Evolutionary conservation across 2,113 vertebrate species (phyloP).

Genomic region (Ictalurus punctatus): DNA sequence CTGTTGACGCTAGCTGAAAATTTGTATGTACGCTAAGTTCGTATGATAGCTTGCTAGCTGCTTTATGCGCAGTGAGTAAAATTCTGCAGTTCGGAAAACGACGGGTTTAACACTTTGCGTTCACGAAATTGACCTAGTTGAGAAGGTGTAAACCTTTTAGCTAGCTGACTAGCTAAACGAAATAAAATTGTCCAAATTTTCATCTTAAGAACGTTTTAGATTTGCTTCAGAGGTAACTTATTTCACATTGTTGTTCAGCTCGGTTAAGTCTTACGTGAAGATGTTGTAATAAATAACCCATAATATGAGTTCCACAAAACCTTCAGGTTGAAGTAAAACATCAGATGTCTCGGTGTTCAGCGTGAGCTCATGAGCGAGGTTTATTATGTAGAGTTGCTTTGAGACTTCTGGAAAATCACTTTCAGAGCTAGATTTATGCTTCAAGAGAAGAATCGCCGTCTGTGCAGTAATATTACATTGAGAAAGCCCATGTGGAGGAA

Average conservation of each 20-base stretch:
- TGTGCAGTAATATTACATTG: conserved; percentile 50
- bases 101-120: neutral
- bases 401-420: conserved; percentile 61
- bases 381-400: conserved; percentile 51
- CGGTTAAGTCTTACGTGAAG: neutral
- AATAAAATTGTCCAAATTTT: neutral
- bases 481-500: conserved; percentile 49
- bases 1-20: neutral
- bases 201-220: neutral
- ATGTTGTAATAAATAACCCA: neutral
- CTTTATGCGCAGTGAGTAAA: neutral
- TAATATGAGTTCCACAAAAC: neutral
- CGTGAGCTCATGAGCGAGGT: conserved; percentile 57
- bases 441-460: conserved; percentile 44
- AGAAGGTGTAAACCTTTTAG: neutral
- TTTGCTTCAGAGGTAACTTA: neutral
- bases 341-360: conserved; percentile 43
- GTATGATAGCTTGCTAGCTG: neutral
- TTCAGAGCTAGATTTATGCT: conserved; percentile 62
- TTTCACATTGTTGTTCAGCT: neutral
- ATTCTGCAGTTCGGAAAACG: neutral
- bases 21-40: neutral
- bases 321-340: neutral
- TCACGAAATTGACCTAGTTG: neutral
- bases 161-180: neutral